Base-by-base conservation (phyloP, 2,888 invertebrate genomes). In the Trichacis sp. region DNA sequence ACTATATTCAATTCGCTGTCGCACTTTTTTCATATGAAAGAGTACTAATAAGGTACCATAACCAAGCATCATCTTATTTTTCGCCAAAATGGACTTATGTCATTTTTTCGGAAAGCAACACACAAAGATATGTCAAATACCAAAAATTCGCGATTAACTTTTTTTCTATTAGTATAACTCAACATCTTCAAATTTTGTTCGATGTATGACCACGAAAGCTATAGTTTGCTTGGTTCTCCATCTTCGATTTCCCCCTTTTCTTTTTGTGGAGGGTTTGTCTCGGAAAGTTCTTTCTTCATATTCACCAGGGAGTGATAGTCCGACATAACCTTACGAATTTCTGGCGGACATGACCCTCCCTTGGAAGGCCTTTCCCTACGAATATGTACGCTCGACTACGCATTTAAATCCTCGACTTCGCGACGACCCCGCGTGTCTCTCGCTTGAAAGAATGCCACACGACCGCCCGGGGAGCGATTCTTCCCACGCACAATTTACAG, bases 401-500 rank as follows among this genome's bases (percentile, higher is more conserved):
- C 82, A 82, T 83, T 82, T 81, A 79, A 83, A 83, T 83, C 82
- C 77, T 78, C 70, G 69, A 69, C 60, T 70, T 69, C 71, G 72
- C 69, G 72, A 67, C 69, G 62, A 64, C 68, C 68, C 69, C 62
- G 50, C 63, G 69, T 68, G 68, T 65, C 67, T 69, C 64, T 61
- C 51, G 53, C 43, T 61, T 48, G 47, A 42, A 61, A 57, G 65
- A 64, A 54, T 64, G 63, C 57, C 59, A 58, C 71, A 72, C 69
- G 73, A 74, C 73, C 70, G 71, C 68, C 74, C 74, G 68, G 83
- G 83, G 83, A 83, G 74, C 81, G 77, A 83, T 83, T 82, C 77
- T 81, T 81, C 81, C 82, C 83, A 81, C 82, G 83, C 82, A 82
- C 83, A 83, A 83, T 83, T 83, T 83, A 83, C 82, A 83, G 81